Evolutionary conservation across 2,888 invertebrate species (phyloP).

Genomic region (Cerastis rubricosa): DNA sequence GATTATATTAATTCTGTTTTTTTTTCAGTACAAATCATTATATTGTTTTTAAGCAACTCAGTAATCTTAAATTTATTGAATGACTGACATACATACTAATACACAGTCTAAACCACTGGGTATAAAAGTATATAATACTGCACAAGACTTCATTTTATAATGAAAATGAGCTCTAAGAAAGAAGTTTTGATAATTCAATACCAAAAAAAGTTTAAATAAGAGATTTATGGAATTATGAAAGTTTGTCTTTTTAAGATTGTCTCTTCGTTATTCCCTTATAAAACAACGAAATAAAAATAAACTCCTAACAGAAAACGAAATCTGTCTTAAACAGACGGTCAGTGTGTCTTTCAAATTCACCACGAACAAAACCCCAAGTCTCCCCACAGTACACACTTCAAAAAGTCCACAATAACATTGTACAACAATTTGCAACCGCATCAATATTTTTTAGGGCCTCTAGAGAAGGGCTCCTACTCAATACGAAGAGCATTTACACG

Average conservation of each 20-base stretch:
- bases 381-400: background rate
- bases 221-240: background rate
- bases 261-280: background rate
- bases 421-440: slow-evolving; percentile 71
- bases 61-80: background rate
- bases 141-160: background rate
- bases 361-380: background rate
- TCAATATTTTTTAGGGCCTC: slow-evolving; percentile 72
- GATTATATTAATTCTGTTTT: background rate
- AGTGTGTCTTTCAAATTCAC: background rate
- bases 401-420: slow-evolving; percentile 63
- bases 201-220: background rate
- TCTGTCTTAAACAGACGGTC: background rate
- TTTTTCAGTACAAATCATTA: background rate
- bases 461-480: slow-evolving; percentile 73
- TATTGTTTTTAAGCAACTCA: background rate
- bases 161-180: background rate
- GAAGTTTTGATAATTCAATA: background rate
- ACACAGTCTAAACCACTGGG: background rate
- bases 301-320: background rate
- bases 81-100: background rate
- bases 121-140: background rate
- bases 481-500: slow-evolving; percentile 89
- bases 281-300: background rate
- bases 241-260: background rate